A percentile compares a stretch with the other conserved stretches of the same genome.
Evolutionary conservation across 2,888 invertebrate genomes (phyloP).

Genomic region (Melipona beecheii): DNA sequence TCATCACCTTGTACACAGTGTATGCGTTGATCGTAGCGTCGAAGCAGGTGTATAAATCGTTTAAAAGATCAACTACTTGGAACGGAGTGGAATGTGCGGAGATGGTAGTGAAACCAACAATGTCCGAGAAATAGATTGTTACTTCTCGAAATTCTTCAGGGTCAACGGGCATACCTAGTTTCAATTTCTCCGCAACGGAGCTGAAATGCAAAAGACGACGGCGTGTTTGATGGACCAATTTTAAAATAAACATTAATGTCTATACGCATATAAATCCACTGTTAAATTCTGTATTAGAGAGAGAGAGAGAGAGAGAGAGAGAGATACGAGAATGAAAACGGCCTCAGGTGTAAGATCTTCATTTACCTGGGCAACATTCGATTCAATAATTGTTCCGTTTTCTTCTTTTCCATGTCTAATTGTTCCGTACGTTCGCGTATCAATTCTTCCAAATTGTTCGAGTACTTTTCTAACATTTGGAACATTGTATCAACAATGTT

Average conservation of each 20-base stretch:
- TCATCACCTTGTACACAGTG: slow-evolving; percentile 91
- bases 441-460: slow-evolving; percentile 96
- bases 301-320: not conserved
- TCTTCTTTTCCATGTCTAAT: slow-evolving; percentile 97
- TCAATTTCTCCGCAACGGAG: slow-evolving; percentile 95
- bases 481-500: slow-evolving; percentile 99
- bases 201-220: slow-evolving; percentile 84
- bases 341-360: not conserved
- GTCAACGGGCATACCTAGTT: slow-evolving; percentile 95
- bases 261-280: not conserved
- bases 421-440: slow-evolving; percentile 97
- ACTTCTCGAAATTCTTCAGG: slow-evolving; percentile 97
- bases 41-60: slow-evolving; percentile 96
- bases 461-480: slow-evolving; percentile 98
- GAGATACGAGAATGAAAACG: not conserved
- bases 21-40: slow-evolving; percentile 97
- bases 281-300: not conserved
- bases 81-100: slow-evolving; percentile 96
- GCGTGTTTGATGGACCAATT: not conserved
- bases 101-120: slow-evolving; percentile 96
- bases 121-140: slow-evolving; percentile 97
- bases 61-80: slow-evolving; percentile 95
- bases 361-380: slow-evolving; percentile 93
- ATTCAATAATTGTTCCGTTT: slow-evolving; percentile 96
- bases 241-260: not conserved